phyloP scores from a whole-genome alignment of 2,888 invertebrate genomes.

The Nezara viridula region DNA sequence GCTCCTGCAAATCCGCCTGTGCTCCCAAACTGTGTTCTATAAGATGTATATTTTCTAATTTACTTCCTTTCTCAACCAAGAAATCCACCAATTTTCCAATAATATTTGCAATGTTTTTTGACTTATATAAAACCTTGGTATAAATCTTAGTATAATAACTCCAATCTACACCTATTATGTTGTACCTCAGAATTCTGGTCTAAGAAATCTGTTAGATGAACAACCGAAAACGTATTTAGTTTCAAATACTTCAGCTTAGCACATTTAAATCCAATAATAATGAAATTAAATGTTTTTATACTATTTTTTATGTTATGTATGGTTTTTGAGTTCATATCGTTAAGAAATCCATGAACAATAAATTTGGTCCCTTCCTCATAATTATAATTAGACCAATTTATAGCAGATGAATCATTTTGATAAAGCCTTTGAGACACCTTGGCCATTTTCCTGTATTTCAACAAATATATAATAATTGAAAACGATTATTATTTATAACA shows the following conservation, averaged over 20 bases:
- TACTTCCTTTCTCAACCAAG: slow-evolving; percentile 59
- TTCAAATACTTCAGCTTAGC: not conserved
- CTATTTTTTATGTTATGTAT: slow-evolving; percentile 62
- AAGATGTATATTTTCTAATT: slow-evolving; percentile 50
- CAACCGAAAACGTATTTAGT: not conserved
- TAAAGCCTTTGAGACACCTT: slow-evolving; percentile 2
- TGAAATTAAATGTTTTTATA: slow-evolving; percentile 40
- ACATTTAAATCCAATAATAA: not conserved
- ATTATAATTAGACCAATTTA: slow-evolving; percentile 55
- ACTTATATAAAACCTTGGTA: slow-evolving; percentile 36
- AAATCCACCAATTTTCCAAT: slow-evolving; percentile 60
- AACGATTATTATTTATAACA: not conserved
- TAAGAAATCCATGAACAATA: slow-evolving; percentile 61
- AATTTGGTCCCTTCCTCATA: slow-evolving; percentile 54
- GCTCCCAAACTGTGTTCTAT: slow-evolving; percentile 63
- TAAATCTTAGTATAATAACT: slow-evolving; percentile 53
- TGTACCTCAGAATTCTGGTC: slow-evolving; percentile 51
- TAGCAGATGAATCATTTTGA: not conserved
- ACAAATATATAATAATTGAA: not conserved
- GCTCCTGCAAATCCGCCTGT: no score
- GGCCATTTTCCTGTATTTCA: not conserved
- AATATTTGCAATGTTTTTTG: slow-evolving; percentile 55
- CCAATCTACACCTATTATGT: slow-evolving; percentile 64
- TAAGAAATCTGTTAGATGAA: slow-evolving; percentile 44
- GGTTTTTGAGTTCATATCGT: slow-evolving; percentile 58